Percentiles rank a stretch among this genome's conserved stretches.
Evolutionary conservation across 2,888 invertebrate genomes (phyloP).

Genomic region (Mesodorylaimus sp.): DNA sequence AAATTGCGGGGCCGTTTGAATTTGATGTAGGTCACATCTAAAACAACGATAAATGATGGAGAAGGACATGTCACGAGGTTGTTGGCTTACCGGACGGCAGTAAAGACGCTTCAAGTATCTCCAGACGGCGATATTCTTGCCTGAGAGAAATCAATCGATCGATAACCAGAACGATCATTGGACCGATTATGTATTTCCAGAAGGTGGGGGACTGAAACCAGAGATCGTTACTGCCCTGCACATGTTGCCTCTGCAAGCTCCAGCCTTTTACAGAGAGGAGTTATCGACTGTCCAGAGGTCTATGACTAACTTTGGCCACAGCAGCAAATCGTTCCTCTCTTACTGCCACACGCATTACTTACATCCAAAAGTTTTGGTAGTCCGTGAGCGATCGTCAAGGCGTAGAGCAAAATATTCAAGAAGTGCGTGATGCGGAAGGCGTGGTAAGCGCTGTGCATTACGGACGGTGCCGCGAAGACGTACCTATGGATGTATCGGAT

Average conservation of each 20-base stretch:
- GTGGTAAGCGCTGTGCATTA: slow-evolving; percentile 76
- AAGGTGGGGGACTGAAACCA: slow-evolving; percentile 47
- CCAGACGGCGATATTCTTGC: slow-evolving; percentile 42
- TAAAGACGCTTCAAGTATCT: slow-evolving; percentile 77
- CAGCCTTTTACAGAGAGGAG: too few species aligned
- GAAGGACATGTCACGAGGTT: not conserved
- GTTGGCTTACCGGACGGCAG: slow-evolving; percentile 48
- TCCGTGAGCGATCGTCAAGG: slow-evolving; percentile 68
- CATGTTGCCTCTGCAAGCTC: too few species aligned
- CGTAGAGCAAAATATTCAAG: slow-evolving; percentile 64
- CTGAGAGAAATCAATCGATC: slow-evolving; percentile 54
- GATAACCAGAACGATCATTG: slow-evolving; percentile 66
- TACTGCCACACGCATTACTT: too few species aligned
- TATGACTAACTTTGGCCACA: too few species aligned
- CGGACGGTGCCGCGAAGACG: slow-evolving; percentile 81
- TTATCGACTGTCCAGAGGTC: too few species aligned
- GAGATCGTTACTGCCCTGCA: too few species aligned
- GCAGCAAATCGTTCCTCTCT: not conserved
- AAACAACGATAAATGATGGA: slow-evolving; percentile 4
- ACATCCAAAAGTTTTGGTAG: slow-evolving; percentile 73
- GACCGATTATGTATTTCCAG: slow-evolving; percentile 80
- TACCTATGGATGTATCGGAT: too few species aligned
- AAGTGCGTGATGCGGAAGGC: slow-evolving; percentile 89
- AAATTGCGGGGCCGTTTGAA: slow-evolving; percentile 86
- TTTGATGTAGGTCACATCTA: slow-evolving; percentile 45